Conservation (phyloP, 2,888 invertebrate genomes). For the Troides aeacus region DNA sequence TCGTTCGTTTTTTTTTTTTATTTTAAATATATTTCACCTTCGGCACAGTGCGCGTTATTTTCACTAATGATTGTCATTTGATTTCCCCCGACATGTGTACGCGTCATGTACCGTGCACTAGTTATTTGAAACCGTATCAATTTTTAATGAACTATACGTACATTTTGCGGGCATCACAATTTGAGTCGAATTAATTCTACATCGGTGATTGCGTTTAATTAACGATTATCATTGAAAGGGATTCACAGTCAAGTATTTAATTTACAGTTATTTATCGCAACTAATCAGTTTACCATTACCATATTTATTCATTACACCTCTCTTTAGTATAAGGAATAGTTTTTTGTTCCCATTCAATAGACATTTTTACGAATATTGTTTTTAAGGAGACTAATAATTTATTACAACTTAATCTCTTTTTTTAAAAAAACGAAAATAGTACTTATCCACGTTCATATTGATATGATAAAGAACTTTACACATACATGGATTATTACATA, state of each 20-base stretch:
- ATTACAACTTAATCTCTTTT: too few relatives aligned
- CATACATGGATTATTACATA: too few relatives aligned
- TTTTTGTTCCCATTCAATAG: too few relatives aligned
- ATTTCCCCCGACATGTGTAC: conserved; percentile 20
- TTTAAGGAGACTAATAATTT: too few relatives aligned
- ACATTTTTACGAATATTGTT: too few relatives aligned
- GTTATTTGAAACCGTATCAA: conserved; percentile 5
- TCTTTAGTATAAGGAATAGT: too few relatives aligned
- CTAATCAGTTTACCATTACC: too few relatives aligned
- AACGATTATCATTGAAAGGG: conserved; percentile 1
- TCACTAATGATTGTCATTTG: conserved; percentile 28
- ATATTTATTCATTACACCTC: too few relatives aligned
- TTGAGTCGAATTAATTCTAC: conserved; percentile 12
- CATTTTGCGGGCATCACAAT: conserved; percentile 5
- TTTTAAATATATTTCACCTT: conserved; percentile 31
- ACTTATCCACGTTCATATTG: too few relatives aligned
- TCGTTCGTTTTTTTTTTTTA: conserved; percentile 10
- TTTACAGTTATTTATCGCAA: too few relatives aligned
- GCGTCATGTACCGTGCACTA: background rate
- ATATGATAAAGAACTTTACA: too few relatives aligned
- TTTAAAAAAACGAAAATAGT: too few relatives aligned
- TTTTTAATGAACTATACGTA: conserved; percentile 13
- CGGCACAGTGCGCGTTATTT: conserved; percentile 18
- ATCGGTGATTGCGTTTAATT: conserved; percentile 7
- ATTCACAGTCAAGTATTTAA: background rate